phyloP scores from a whole-genome alignment of 2,888 invertebrate species.

The Mimumesa dahlbomi region DNA sequence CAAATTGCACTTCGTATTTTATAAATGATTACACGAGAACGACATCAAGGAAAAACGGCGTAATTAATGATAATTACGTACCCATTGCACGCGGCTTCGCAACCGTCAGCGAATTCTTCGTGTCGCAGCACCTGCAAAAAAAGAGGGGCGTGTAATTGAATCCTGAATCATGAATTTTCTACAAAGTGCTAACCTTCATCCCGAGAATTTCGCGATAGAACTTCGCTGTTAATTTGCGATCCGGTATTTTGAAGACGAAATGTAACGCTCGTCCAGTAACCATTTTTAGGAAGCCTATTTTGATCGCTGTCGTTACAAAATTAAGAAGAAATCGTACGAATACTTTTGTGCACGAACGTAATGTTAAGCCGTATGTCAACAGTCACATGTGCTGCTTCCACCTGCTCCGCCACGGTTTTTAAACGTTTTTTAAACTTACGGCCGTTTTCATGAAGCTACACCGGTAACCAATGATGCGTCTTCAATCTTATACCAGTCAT shows the following conservation, averaged over 20 bases:
- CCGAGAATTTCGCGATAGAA: slow-evolving; percentile 95
- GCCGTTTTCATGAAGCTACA: too few species aligned
- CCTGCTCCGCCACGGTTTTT: too few species aligned
- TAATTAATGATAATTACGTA: slow-evolving; percentile 73
- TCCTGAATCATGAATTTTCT: not conserved
- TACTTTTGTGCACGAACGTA: too few species aligned
- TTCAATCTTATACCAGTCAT: too few species aligned
- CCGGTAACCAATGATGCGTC: too few species aligned
- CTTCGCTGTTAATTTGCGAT: slow-evolving; percentile 90
- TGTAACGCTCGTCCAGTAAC: slow-evolving; percentile 92
- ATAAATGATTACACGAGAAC: not conserved
- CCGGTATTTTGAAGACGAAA: slow-evolving; percentile 97
- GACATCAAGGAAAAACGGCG: not conserved
- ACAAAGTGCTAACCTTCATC: slow-evolving; percentile 89
- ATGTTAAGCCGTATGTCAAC: too few species aligned
- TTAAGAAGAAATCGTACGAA: too few species aligned
- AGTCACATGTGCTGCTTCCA: too few species aligned
- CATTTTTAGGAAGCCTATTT: slow-evolving; percentile 74
- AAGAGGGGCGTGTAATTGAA: not conserved
- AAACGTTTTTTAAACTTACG: too few species aligned
- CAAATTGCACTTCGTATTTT: too few species aligned
- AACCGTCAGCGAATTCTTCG: slow-evolving; percentile 98
- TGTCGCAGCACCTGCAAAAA: slow-evolving; percentile 90
- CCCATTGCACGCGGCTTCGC: slow-evolving; percentile 99
- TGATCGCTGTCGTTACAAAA: not conserved